phyloP scores from a whole-genome alignment of 2,113 vertebrate genomes.

The Boulengeromyrus knoepffleri region DNA sequence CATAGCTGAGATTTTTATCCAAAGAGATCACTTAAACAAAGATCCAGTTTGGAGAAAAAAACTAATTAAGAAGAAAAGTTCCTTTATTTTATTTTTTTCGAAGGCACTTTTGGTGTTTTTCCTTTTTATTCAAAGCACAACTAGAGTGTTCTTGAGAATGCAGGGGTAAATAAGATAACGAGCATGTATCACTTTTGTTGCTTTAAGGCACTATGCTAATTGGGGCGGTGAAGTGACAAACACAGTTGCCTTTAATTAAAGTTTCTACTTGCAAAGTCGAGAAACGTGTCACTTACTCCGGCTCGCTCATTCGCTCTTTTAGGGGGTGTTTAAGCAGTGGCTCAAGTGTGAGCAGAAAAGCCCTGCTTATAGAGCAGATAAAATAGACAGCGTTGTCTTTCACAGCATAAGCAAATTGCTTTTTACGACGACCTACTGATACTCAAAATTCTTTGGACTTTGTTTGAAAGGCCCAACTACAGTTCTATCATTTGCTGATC shows the following conservation, averaged over 20 bases:
- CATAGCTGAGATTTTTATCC: neutral
- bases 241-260: constrained; percentile 42
- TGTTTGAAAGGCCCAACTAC: neutral
- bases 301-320: constrained; percentile 10
- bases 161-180: constrained; percentile 33
- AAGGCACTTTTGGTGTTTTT: constrained; percentile 2
- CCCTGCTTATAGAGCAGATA: neutral
- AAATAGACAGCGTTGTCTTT: neutral
- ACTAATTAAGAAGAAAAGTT: constrained; percentile 10
- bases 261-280: neutral
- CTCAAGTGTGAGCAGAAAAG: neutral
- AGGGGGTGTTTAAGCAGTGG: neutral
- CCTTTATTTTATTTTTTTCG: neutral
- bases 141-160: neutral
- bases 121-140: constrained; percentile 18
- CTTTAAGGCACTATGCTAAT: constrained; percentile 39
- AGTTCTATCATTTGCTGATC: neutral
- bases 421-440: neutral
- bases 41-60: neutral
- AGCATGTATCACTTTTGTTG: constrained; percentile 23
- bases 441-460: neutral
- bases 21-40: neutral
- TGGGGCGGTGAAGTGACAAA: constrained; percentile 36
- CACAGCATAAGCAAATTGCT: neutral
- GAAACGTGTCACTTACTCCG: neutral